Evolutionary conservation across 2,113 vertebrate species (phyloP).

Genomic region (Excalfactoria chinensis): DNA sequence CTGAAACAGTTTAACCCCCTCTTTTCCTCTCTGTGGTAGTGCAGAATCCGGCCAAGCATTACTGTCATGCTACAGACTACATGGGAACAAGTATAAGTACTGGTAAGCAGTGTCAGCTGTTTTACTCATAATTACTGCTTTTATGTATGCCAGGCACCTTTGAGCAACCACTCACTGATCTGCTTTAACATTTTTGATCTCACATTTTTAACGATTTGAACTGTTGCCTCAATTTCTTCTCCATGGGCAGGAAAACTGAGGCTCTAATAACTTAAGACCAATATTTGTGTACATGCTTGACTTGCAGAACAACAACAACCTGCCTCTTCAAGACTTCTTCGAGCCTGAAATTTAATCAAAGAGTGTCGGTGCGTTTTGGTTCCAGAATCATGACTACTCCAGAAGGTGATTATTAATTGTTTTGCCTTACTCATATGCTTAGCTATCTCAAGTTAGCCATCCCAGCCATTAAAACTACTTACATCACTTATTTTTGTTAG

Average conservation of each 20-base stretch:
- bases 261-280: background rate
- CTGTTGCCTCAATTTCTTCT: background rate
- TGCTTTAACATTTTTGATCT: background rate
- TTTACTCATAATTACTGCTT: background rate
- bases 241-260: background rate
- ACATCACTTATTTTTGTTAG: background rate
- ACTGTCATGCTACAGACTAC: fast-evolving
- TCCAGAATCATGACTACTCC: background rate
- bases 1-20: background rate
- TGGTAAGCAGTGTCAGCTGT: background rate
- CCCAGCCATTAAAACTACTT: background rate
- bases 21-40: background rate
- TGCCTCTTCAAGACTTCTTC: background rate
- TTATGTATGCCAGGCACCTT: background rate
- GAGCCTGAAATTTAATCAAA: background rate
- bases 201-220: background rate
- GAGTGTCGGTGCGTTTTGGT: background rate
- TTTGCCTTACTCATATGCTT: background rate
- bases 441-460: background rate
- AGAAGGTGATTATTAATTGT: slow-evolving; percentile 20
- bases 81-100: background rate
- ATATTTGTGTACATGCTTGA: background rate
- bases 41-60: background rate
- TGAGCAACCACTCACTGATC: background rate
- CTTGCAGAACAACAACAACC: background rate